These are phyloP conservation scores for Eudyptes chrysolophus DNA, from an alignment of 2,113 vertebrate genomes.

Conservation along the genomic window DNA sequence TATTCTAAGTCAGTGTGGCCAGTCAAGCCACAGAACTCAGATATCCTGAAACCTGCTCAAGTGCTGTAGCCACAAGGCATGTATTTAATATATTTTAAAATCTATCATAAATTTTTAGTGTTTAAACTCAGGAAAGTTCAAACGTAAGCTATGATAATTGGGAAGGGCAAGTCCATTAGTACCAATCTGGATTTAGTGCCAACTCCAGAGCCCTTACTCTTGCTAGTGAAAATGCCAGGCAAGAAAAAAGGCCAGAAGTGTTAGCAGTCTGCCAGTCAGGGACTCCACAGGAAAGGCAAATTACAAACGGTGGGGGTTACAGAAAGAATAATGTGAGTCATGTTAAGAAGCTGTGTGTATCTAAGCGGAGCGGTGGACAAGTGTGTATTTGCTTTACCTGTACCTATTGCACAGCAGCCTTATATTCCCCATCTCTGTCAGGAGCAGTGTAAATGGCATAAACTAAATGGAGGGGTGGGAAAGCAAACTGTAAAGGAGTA, in stretches of 20 bases:
- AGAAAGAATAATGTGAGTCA: neutral
- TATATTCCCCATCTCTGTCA: neutral
- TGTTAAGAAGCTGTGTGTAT: neutral
- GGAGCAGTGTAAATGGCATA: neutral
- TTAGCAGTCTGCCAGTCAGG: neutral
- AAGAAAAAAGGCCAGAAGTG: neutral
- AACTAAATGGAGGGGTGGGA: neutral
- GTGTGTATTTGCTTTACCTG: neutral
- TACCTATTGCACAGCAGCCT: neutral
- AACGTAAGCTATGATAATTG: neutral
- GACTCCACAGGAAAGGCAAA: neutral
- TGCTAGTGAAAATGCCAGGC: neutral
- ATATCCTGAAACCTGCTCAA: neutral
- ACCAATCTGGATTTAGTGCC: neutral
- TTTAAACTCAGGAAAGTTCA: neutral
- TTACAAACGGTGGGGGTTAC: neutral
- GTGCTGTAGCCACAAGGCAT: neutral
- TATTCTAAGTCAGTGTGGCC: neutral
- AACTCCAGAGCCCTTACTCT: neutral
- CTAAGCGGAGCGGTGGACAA: neutral
- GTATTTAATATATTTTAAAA: neutral
- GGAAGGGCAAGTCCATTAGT: neutral
- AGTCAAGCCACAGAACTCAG: neutral
- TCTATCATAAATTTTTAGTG: neutral
- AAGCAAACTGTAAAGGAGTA: neutral